A percentile compares a stretch with the other conserved stretches of the same genome.
Conservation (phyloP, 2,113 vertebrate genomes). For the Chaetorhynchus papuensis region DNA sequence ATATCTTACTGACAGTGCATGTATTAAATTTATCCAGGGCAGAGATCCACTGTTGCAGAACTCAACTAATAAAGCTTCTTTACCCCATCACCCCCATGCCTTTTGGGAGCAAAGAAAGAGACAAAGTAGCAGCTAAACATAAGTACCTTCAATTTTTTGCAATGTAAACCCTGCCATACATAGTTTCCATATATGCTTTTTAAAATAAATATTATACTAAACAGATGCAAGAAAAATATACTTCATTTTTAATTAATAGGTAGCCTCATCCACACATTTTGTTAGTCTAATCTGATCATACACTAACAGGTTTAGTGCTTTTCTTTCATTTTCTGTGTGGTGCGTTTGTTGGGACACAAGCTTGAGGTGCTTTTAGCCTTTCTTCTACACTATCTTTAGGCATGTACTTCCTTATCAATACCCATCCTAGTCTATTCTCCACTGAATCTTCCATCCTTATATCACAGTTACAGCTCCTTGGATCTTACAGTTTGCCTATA, state of each 20-base stretch:
- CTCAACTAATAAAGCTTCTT: not conserved
- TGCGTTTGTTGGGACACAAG: not conserved
- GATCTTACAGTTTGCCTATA: not conserved
- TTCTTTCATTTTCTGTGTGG: not conserved
- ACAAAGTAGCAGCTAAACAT: not conserved
- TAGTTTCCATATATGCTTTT: not conserved
- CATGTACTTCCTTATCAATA: not conserved
- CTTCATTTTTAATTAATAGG: not conserved
- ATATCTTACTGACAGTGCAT: not conserved
- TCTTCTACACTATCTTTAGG: not conserved
- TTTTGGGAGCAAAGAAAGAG: not conserved
- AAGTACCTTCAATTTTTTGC: not conserved
- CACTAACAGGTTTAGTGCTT: not conserved
- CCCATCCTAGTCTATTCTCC: not conserved
- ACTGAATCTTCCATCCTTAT: not conserved
- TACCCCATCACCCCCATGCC: fast-evolving
- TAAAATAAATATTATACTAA: not conserved
- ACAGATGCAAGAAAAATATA: not conserved
- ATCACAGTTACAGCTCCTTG: not conserved
- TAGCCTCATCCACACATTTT: not conserved
- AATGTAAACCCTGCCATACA: not conserved
- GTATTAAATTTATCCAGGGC: not conserved
- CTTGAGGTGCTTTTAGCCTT: not conserved
- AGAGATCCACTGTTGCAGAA: not conserved
- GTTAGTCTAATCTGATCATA: not conserved